phyloP scores from a whole-genome alignment of 1,140 invertebrate genomes.

The Drosophila bipectinata region DNA sequence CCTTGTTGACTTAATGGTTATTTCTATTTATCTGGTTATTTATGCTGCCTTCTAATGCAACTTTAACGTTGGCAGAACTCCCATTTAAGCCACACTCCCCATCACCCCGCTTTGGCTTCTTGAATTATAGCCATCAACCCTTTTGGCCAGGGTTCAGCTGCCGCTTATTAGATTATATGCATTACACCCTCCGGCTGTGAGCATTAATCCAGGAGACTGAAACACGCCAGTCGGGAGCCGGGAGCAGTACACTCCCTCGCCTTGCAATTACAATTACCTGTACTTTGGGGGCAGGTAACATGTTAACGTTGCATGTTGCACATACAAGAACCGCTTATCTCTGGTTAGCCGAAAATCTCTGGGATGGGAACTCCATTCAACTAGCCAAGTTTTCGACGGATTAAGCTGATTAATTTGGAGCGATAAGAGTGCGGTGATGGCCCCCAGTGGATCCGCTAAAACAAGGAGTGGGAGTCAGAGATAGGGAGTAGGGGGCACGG shows the following conservation, averaged over 20 bases:
- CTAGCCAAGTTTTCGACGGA: slow-evolving; percentile 77
- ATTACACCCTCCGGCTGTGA: slow-evolving; percentile 65
- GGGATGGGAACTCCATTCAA: slow-evolving; percentile 39
- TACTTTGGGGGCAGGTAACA: slow-evolving; percentile 55
- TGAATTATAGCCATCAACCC: slow-evolving; percentile 27
- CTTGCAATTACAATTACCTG: slow-evolving; percentile 40
- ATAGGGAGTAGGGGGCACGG: neutral
- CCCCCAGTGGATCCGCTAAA: slow-evolving; percentile 13
- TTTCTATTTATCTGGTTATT: slow-evolving; percentile 49
- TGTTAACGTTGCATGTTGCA: slow-evolving; percentile 78
- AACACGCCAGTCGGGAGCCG: slow-evolving; percentile 27
- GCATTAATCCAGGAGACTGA: slow-evolving; percentile 66
- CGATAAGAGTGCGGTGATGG: slow-evolving; percentile 74
- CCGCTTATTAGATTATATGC: slow-evolving; percentile 80
- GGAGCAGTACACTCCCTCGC: slow-evolving; percentile 13
- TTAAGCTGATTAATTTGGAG: slow-evolving; percentile 80
- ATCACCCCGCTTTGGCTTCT: neutral
- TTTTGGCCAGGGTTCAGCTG: slow-evolving; percentile 54
- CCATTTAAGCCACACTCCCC: slow-evolving; percentile 22
- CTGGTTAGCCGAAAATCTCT: slow-evolving; percentile 60
- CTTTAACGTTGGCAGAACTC: slow-evolving; percentile 55
- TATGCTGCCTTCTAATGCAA: slow-evolving; percentile 71
- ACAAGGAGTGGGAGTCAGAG: neutral
- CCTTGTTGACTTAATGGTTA: slow-evolving; percentile 39
- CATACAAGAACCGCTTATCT: slow-evolving; percentile 67